phyloP scores from a whole-genome alignment of 2,797 vertebrate species.

The Enteromius trimaculatus region DNA sequence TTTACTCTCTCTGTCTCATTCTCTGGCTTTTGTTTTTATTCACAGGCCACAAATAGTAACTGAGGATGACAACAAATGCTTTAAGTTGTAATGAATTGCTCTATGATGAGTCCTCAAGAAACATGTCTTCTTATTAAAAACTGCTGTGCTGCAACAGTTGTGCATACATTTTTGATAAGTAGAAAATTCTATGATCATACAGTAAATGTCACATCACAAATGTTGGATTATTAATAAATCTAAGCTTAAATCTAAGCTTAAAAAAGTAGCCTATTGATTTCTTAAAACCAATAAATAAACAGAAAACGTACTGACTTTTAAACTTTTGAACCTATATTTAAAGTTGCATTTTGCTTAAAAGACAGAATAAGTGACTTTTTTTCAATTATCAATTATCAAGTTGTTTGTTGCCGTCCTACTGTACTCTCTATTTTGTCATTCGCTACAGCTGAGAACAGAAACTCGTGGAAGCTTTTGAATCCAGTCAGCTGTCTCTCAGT shows the following conservation, averaged over 20 bases:
- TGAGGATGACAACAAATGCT: neutral
- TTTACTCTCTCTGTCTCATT: neutral
- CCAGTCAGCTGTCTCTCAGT: conserved; percentile 14
- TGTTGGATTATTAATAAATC: no score
- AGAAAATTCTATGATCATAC: no score
- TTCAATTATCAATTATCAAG: neutral
- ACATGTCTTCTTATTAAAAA: no score
- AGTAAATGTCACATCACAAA: no score
- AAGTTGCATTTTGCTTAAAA: neutral
- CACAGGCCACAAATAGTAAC: neutral
- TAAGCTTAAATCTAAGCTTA: no score
- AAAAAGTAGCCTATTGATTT: no score
- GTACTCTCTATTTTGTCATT: neutral
- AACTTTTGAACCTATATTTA: neutral
- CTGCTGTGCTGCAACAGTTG: no score
- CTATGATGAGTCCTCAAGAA: no score
- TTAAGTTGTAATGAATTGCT: neutral
- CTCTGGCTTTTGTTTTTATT: conserved; percentile 23
- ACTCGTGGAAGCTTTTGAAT: neutral
- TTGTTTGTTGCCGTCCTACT: neutral
- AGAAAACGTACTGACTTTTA: no score
- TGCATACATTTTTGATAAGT: no score
- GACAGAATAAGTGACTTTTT: neutral
- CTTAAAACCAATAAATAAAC: no score
- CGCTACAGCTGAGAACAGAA: neutral